A percentile compares a stretch with the other conserved stretches of the same genome.
Conservation (phyloP, 1,140 invertebrate species). For the Mylabris phalerata region DNA sequence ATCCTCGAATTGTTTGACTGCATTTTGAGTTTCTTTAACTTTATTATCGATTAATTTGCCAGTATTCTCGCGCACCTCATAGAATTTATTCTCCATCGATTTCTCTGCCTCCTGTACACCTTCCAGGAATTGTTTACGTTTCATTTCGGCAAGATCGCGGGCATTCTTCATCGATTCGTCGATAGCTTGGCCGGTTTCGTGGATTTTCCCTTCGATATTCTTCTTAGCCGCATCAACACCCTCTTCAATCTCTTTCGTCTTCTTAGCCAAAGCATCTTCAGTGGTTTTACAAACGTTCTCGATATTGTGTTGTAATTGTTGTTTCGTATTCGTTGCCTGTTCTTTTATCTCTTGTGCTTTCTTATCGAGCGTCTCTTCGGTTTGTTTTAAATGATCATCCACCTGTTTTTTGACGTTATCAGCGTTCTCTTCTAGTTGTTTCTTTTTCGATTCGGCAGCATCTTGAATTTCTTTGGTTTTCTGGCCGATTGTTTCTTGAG, state of each 20-base stretch:
- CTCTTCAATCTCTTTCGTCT: not conserved
- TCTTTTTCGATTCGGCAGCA: slow-evolving; percentile 16
- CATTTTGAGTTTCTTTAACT: slow-evolving; percentile 17
- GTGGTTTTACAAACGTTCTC: not conserved
- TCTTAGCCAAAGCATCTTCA: not conserved
- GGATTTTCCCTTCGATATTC: not conserved
- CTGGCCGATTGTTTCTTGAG: slow-evolving; percentile 12
- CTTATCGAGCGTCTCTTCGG: slow-evolving; percentile 16
- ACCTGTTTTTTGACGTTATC: slow-evolving; percentile 16
- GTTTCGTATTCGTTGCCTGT: too few relatives aligned
- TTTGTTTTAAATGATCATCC: slow-evolving; percentile 20
- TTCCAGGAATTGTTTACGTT: not conserved
- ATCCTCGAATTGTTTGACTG: slow-evolving; percentile 15
- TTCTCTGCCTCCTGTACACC: not conserved
- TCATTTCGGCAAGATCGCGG: not conserved
- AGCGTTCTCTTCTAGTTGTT: slow-evolving; percentile 18
- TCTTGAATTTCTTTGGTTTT: slow-evolving; percentile 12
- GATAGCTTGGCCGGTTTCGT: not conserved
- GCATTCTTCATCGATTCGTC: not conserved
- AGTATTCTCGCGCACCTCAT: not conserved
- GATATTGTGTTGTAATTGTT: too few relatives aligned
- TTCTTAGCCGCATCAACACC: not conserved
- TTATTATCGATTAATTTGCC: slow-evolving; percentile 18
- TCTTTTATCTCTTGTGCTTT: not conserved
- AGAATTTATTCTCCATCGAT: not conserved